phyloP scores from a whole-genome alignment of 1,140 invertebrate genomes.

The Orchesella cincta region DNA sequence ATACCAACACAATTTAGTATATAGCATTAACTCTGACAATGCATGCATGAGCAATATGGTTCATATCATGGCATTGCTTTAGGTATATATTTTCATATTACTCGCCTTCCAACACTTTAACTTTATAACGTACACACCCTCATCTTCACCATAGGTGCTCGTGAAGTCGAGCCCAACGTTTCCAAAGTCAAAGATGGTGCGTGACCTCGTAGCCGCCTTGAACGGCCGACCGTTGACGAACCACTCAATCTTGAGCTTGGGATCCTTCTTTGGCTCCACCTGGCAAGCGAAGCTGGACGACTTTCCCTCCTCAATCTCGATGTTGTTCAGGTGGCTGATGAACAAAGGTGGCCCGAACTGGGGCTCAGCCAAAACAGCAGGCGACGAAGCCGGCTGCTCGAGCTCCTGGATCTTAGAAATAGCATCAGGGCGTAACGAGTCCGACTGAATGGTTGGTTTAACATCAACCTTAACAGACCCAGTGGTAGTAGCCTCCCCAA shows the following conservation, averaged over 20 bases:
- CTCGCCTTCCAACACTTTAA: too few relatives aligned
- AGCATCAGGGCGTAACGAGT: slow-evolving; percentile 88
- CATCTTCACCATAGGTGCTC: slow-evolving; percentile 72
- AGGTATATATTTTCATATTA: too few relatives aligned
- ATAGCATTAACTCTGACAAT: too few relatives aligned
- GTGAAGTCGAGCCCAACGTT: slow-evolving; percentile 80
- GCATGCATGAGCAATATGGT: too few relatives aligned
- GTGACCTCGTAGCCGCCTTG: slow-evolving; percentile 75
- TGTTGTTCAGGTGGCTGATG: slow-evolving; percentile 86
- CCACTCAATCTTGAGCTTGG: slow-evolving; percentile 90
- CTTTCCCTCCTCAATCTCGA: slow-evolving; percentile 84
- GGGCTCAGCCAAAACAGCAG: slow-evolving; percentile 69
- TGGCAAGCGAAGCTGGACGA: slow-evolving; percentile 92
- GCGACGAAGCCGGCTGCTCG: slow-evolving; percentile 71
- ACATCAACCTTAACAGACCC: slow-evolving; percentile 84
- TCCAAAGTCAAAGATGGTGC: slow-evolving; percentile 85
- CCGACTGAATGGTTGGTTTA: slow-evolving; percentile 70
- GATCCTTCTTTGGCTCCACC: slow-evolving; percentile 81
- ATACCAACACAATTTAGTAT: too few relatives aligned
- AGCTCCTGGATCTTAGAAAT: slow-evolving; percentile 80
- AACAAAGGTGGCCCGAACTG: slow-evolving; percentile 83
- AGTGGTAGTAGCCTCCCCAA: slow-evolving; percentile 86
- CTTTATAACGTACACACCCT: slow-evolving; percentile 87
- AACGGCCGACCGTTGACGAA: slow-evolving; percentile 82
- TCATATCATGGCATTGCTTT: too few relatives aligned